Conservation (phyloP, 2,888 invertebrate species). For the Monochamus alternatus region DNA sequence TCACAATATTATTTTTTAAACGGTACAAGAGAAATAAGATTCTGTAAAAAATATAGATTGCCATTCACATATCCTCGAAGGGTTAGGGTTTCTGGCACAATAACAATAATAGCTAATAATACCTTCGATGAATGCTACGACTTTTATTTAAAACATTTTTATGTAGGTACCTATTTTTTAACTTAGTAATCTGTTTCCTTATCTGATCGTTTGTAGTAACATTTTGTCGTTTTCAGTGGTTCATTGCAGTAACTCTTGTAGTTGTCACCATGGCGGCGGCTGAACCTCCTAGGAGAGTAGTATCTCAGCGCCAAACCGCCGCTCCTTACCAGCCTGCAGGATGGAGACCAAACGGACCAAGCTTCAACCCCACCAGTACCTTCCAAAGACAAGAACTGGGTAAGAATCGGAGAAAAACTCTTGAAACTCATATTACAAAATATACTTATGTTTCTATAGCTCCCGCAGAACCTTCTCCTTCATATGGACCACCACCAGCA, state of each 20-base stretch:
- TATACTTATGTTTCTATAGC: conserved; percentile 27
- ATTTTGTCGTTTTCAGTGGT: conserved; percentile 61
- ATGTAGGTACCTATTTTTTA: too few species aligned
- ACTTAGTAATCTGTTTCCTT: too few species aligned
- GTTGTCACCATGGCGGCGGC: conserved; percentile 68
- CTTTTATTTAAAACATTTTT: too few species aligned
- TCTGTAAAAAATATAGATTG: too few species aligned
- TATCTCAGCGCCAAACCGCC: conserved; percentile 55
- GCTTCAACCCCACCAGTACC: conserved; percentile 68
- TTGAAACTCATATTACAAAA: conserved; percentile 23
- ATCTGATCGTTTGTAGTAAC: too few species aligned
- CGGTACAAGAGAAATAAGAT: too few species aligned
- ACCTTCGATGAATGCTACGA: too few species aligned
- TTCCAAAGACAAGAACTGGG: conserved; percentile 40
- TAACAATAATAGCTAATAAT: too few species aligned
- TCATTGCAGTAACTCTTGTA: conserved; percentile 67
- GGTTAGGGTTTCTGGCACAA: too few species aligned
- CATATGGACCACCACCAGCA: conserved; percentile 62
- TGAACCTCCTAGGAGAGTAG: conserved; percentile 69
- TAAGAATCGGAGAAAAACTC: not conserved
- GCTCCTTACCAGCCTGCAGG: conserved; percentile 70
- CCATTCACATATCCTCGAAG: too few species aligned
- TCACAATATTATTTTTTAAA: too few species aligned
- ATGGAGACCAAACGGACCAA: conserved; percentile 70
- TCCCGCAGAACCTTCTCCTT: conserved; percentile 44